Percentiles rank a stretch among this genome's conserved stretches.
phyloP scores from a whole-genome alignment of 2,797 vertebrate genomes.

The Etheostoma nigrum region DNA sequence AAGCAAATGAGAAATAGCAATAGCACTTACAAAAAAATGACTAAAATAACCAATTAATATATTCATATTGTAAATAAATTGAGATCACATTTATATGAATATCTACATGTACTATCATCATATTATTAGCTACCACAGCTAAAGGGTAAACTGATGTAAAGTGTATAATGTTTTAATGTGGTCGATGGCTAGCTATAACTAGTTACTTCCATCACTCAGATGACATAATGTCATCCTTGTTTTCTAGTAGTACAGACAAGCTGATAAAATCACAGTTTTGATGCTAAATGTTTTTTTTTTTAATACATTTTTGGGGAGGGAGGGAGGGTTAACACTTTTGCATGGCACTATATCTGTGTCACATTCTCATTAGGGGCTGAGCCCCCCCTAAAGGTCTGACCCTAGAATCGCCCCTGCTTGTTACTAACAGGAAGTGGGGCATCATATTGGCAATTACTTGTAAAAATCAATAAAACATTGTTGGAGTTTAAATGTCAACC shows the following conservation, averaged over 20 bases:
- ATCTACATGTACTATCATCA: not conserved
- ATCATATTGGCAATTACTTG: conserved; percentile 44
- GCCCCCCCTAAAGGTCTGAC: not conserved
- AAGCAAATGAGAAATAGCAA: not conserved
- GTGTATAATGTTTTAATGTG: not conserved
- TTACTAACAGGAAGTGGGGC: conserved; percentile 25
- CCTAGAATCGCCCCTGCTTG: conserved; percentile 1
- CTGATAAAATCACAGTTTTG: not conserved
- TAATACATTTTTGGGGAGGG: not conserved
- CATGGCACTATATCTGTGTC: too few relatives aligned
- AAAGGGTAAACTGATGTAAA: not conserved
- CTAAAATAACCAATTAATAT: too few relatives aligned
- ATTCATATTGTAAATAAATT: too few relatives aligned
- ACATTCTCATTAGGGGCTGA: too few relatives aligned
- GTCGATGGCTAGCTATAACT: not conserved
- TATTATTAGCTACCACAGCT: not conserved
- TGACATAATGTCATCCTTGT: not conserved
- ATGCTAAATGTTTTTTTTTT: conserved; percentile 12
- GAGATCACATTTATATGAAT: too few relatives aligned
- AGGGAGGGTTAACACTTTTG: too few relatives aligned
- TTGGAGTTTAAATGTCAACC: conserved; percentile 59
- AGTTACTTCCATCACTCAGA: not conserved
- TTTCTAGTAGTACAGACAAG: not conserved
- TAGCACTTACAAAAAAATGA: too few relatives aligned
- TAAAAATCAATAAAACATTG: conserved; percentile 49